phyloP scores from a whole-genome alignment of 2,888 invertebrate species.

The Eutolmus rufibarbis region DNA sequence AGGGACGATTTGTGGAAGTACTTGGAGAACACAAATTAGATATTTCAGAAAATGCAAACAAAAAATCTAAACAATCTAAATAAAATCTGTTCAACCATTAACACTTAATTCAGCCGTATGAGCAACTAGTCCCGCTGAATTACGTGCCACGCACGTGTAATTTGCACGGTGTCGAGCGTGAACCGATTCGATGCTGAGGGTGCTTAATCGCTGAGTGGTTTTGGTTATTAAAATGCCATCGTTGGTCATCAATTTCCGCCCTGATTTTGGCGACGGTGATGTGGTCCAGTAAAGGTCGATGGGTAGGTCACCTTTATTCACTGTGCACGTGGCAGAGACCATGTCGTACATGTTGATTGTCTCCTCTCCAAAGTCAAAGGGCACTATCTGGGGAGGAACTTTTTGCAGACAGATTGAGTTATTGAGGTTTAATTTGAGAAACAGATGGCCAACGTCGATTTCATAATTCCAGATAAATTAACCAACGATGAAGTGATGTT shows the following conservation, averaged over 20 bases:
- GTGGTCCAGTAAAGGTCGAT: constrained; percentile 74
- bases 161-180: constrained; percentile 75
- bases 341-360: constrained; percentile 79
- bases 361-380: constrained; percentile 78
- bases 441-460: neutral
- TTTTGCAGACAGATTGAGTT: constrained; percentile 45
- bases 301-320: constrained; percentile 81
- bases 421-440: neutral
- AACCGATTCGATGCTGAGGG: constrained; percentile 74
- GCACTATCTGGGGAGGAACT: constrained; percentile 82
- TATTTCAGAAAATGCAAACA: neutral
- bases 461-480: neutral
- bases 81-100: constrained; percentile 67
- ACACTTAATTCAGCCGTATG: constrained; percentile 75
- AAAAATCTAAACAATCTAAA: neutral
- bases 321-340: constrained; percentile 75
- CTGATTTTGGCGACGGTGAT: constrained; percentile 65
- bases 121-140: constrained; percentile 73
- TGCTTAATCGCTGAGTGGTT: constrained; percentile 71
- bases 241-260: constrained; percentile 66
- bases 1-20: constrained; percentile 75
- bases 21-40: constrained; percentile 57
- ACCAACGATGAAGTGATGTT: neutral
- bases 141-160: constrained; percentile 78
- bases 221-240: constrained; percentile 69